Evolutionary conservation across 1,140 invertebrate genomes (phyloP).

Genomic region (Sycophaga agraensis): DNA sequence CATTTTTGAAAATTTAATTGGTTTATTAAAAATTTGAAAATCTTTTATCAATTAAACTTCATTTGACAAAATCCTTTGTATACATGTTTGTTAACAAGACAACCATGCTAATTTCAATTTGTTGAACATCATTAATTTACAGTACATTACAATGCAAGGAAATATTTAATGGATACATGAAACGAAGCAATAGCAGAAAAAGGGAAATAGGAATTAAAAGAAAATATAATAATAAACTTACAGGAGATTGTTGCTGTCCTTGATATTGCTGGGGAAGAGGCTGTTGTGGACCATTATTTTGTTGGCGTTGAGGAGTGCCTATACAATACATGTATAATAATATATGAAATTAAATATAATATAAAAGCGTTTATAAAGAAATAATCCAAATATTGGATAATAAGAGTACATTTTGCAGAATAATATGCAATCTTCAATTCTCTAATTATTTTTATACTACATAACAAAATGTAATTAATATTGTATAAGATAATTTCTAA

Average conservation of each 20-base stretch:
- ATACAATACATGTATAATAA: constrained; percentile 10
- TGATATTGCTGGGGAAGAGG: constrained; percentile 2
- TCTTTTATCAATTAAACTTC: no score
- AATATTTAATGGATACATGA: no score
- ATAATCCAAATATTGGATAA: not conserved
- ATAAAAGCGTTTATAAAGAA: not conserved
- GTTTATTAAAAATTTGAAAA: no score
- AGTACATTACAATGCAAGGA: no score
- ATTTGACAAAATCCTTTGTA: no score
- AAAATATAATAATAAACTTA: constrained; percentile 32
- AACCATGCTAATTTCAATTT: no score
- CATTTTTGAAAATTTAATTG: no score
- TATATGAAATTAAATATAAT: not conserved
- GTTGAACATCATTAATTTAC: no score
- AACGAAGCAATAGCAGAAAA: not conserved
- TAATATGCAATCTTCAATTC: constrained; percentile 2
- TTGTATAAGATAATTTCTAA: no score
- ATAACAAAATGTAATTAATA: no score
- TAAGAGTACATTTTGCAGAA: not conserved
- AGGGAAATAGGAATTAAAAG: not conserved
- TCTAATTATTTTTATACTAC: not conserved
- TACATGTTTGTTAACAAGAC: no score
- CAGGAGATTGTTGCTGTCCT: constrained; percentile 31
- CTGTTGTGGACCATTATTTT: constrained; percentile 3
- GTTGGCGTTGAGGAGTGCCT: constrained; percentile 17